Evolutionary conservation across 2,888 invertebrate genomes (phyloP).

Genomic region (Mechanitis mazaeus): DNA sequence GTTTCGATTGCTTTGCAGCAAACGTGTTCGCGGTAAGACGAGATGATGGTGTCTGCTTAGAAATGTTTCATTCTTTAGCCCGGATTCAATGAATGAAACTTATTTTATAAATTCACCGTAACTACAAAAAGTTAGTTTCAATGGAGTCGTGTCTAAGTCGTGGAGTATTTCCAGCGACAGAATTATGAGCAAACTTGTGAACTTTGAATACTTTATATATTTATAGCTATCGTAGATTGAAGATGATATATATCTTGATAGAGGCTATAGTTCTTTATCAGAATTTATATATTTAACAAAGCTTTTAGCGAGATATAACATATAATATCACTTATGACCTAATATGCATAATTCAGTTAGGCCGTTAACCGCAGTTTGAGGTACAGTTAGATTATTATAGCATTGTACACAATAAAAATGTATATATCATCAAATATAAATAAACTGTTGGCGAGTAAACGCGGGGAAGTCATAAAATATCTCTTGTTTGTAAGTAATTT

Average conservation of each 20-base stretch:
- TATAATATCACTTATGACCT: no score
- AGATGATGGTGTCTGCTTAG: no score
- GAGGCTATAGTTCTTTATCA: no score
- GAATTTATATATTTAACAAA: no score
- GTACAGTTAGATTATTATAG: no score
- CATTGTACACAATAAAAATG: background rate
- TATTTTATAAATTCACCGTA: constrained; percentile 10
- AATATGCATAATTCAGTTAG: no score
- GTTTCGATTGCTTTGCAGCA: no score
- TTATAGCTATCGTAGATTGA: constrained; percentile 30
- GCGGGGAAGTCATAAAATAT: constrained; percentile 24
- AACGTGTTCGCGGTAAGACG: no score
- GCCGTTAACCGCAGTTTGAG: no score
- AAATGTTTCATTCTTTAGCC: constrained; percentile 11
- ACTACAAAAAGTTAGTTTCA: constrained; percentile 48
- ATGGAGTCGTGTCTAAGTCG: constrained; percentile 55
- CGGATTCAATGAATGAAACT: constrained; percentile 30
- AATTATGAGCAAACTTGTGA: constrained; percentile 57
- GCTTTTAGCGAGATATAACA: no score
- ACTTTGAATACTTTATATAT: constrained; percentile 38
- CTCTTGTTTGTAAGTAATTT: constrained; percentile 27
- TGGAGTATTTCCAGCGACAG: constrained; percentile 55
- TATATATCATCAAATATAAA: constrained; percentile 11
- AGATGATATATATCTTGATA: constrained; percentile 26
- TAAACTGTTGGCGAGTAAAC: constrained; percentile 22